These are phyloP conservation scores for Watersipora subatra DNA, from an alignment of 1,140 invertebrate species.

Conservation along the genomic window DNA sequence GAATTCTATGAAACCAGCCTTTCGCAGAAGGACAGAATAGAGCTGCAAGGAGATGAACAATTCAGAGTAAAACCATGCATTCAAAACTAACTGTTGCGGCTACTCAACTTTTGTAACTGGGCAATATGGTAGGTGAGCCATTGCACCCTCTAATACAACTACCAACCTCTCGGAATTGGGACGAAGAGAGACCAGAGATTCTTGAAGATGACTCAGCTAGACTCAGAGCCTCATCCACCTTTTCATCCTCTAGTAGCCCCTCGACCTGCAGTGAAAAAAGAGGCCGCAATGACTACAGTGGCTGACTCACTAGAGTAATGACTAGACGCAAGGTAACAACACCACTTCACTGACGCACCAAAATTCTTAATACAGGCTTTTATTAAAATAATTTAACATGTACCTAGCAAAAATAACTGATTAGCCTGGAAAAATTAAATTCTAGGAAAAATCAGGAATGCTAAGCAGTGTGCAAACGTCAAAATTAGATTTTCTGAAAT, in stretches of 20 bases:
- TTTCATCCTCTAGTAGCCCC: constrained; percentile 38
- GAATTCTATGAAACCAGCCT: constrained; percentile 45
- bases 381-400: background rate
- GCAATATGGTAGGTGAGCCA: too few relatives aligned
- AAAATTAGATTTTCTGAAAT: too few relatives aligned
- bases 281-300: too few relatives aligned
- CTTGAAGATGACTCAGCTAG: constrained; percentile 40
- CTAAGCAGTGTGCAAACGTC: too few relatives aligned
- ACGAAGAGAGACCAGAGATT: constrained; percentile 36
- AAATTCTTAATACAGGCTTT: constrained; percentile 8
- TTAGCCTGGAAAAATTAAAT: too few relatives aligned
- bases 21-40: constrained; percentile 35
- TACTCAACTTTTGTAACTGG: too few relatives aligned
- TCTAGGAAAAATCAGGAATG: too few relatives aligned
- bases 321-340: too few relatives aligned
- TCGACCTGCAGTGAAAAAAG: constrained; percentile 27
- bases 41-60: constrained; percentile 14
- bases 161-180: constrained; percentile 38
- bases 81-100: background rate
- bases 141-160: too few relatives aligned
- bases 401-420: background rate
- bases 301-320: too few relatives aligned
- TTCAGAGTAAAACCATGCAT: background rate
- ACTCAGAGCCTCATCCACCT: constrained; percentile 43
- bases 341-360: too few relatives aligned